phyloP scores from a whole-genome alignment of 2,797 vertebrate species.

The Choloepus didactylus region DNA sequence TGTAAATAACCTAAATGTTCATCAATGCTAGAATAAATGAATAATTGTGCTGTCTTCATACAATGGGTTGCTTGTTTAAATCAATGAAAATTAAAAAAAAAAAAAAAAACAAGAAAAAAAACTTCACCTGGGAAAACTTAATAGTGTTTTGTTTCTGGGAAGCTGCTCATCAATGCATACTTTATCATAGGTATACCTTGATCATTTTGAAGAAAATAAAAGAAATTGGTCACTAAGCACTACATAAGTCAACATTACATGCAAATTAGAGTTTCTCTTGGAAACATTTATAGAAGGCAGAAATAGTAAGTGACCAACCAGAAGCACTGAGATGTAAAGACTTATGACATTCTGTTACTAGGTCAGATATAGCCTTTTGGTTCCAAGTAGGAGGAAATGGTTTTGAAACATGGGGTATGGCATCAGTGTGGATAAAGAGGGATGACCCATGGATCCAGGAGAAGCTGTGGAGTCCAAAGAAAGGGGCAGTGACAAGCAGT shows the following conservation, averaged over 20 bases:
- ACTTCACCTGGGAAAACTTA: background rate
- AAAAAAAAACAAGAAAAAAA: background rate
- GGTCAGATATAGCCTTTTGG: background rate
- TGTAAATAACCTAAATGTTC: background rate
- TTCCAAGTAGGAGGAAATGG: background rate
- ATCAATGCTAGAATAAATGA: background rate
- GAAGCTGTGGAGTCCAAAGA: background rate
- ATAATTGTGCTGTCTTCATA: background rate
- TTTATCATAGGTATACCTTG: background rate
- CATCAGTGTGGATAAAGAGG: background rate
- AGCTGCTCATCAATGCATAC: background rate
- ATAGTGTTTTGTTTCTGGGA: background rate
- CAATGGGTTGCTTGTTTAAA: background rate
- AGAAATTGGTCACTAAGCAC: conserved; percentile 5
- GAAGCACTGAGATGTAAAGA: background rate
- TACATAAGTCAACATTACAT: background rate
- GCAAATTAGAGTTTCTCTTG: background rate
- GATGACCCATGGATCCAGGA: background rate
- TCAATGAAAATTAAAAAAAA: background rate
- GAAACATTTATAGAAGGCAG: background rate
- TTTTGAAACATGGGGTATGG: background rate
- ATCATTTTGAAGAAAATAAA: background rate
- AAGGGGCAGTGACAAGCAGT: background rate
- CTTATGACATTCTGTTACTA: background rate
- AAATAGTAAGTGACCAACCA: background rate